Conservation (phyloP, 2,888 invertebrate species). For the Caenorhabditis angaria region DNA sequence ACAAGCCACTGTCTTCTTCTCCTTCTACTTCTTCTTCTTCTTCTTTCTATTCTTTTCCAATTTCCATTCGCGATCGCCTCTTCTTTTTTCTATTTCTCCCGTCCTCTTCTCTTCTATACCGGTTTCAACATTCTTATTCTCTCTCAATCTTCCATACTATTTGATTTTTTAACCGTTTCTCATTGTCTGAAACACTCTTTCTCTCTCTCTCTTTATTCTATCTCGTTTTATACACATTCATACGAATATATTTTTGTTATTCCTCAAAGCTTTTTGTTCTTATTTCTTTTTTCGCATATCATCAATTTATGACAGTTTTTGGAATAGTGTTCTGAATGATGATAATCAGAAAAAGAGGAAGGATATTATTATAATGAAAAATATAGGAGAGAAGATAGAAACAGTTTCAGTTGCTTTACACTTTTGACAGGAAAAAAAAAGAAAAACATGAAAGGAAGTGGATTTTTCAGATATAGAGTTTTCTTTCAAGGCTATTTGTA, state of each 20-base stretch:
- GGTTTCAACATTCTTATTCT: not conserved
- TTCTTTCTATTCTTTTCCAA: no score
- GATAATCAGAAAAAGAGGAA: no score
- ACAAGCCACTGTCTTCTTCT: not conserved
- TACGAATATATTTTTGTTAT: not conserved
- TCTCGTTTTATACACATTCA: not conserved
- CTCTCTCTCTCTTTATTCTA: no score
- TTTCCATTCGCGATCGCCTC: not conserved
- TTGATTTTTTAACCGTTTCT: not conserved
- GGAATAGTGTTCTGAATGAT: not conserved
- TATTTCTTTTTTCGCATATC: conserved; percentile 1
- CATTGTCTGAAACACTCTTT: not conserved
- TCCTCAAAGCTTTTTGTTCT: not conserved
- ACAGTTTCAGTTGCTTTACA: not conserved
- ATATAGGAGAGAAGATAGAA: no score
- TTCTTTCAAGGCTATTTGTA: not conserved
- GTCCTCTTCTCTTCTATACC: not conserved
- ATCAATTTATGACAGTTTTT: not conserved
- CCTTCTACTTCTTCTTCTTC: not conserved
- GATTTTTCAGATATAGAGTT: not conserved
- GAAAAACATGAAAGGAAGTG: no score
- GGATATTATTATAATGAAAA: no score
- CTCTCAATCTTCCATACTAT: not conserved
- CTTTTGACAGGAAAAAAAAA: not conserved
- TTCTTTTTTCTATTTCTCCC: not conserved